Conservation (phyloP, 2,797 vertebrate species). For the Chromobotia macracanthus region DNA sequence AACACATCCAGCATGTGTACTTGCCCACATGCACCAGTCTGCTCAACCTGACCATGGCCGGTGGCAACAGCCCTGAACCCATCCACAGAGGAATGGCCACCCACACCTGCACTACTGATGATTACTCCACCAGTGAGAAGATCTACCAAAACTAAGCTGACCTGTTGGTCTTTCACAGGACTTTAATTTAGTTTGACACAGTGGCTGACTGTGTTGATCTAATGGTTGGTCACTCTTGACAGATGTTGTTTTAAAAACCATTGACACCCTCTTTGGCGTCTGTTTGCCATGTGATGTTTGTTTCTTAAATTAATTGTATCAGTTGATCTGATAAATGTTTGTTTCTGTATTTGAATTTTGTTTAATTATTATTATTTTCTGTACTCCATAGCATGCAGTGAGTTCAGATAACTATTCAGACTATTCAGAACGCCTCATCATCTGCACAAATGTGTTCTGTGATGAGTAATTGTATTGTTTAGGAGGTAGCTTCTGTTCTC, state of each 20-base stretch:
- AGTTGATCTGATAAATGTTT: constrained; percentile 79
- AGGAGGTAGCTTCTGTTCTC: neutral
- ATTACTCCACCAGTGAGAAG: constrained; percentile 74
- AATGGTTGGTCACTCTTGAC: neutral
- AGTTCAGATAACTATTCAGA: neutral
- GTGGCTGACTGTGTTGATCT: neutral
- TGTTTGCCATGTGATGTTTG: constrained; percentile 47
- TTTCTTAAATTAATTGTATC: constrained; percentile 72
- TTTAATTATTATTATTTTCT: constrained; percentile 20
- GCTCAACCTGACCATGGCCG: constrained; percentile 84
- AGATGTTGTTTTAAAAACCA: constrained; percentile 38
- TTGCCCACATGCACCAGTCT: constrained; percentile 96
- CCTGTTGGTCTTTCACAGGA: constrained; percentile 40
- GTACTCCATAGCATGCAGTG: constrained; percentile 47
- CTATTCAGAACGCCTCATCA: constrained; percentile 49
- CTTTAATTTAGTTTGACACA: constrained; percentile 32
- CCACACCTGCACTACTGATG: constrained; percentile 74
- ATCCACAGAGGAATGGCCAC: constrained; percentile 70
- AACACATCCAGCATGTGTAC: constrained; percentile 94
- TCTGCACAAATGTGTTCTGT: constrained; percentile 40
- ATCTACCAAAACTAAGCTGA: constrained; percentile 73
- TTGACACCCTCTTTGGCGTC: constrained; percentile 40
- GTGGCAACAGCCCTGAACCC: constrained; percentile 64
- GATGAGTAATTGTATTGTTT: constrained; percentile 24
- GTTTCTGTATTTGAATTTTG: constrained; percentile 3